Evolutionary conservation across 2,888 invertebrate genomes (phyloP).

Genomic region (Ophion slaviceki): DNA sequence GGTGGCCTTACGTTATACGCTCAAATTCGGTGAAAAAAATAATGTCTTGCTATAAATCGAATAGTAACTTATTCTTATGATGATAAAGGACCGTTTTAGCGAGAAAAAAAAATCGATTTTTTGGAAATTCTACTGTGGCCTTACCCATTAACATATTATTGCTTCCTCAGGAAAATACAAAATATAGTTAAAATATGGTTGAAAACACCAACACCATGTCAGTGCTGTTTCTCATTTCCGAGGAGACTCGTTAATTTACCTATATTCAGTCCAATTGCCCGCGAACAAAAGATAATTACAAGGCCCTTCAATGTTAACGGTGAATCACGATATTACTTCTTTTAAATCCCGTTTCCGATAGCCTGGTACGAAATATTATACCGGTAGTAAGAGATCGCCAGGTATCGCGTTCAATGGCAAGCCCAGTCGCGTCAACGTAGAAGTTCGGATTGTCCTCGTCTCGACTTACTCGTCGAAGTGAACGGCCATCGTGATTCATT

Average conservation of each 20-base stretch:
- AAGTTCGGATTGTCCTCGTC: conserved; percentile 51
- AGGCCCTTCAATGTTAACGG: conserved; percentile 14
- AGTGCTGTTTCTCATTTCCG: background rate
- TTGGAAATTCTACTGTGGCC: too few species aligned
- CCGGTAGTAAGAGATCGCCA: conserved; percentile 34
- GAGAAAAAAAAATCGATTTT: too few species aligned
- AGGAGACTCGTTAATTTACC: conserved; percentile 33
- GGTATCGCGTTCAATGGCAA: conserved; percentile 36
- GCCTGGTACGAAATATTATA: conserved; percentile 50
- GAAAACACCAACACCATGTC: too few species aligned
- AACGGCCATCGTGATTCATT: background rate
- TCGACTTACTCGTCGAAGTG: background rate
- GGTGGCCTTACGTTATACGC: too few species aligned
- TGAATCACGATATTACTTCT: conserved; percentile 44
- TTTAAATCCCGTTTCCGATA: conserved; percentile 38
- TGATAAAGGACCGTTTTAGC: too few species aligned
- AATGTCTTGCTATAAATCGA: too few species aligned
- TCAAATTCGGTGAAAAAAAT: too few species aligned
- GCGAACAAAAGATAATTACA: conserved; percentile 47
- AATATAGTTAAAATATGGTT: too few species aligned
- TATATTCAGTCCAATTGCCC: conserved; percentile 30
- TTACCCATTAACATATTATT: too few species aligned
- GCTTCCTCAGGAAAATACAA: too few species aligned
- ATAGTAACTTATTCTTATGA: too few species aligned
- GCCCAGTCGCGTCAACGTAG: conserved; percentile 42